Conservation (phyloP, 1,140 invertebrate species). For the Drosophila malerkotliana region DNA sequence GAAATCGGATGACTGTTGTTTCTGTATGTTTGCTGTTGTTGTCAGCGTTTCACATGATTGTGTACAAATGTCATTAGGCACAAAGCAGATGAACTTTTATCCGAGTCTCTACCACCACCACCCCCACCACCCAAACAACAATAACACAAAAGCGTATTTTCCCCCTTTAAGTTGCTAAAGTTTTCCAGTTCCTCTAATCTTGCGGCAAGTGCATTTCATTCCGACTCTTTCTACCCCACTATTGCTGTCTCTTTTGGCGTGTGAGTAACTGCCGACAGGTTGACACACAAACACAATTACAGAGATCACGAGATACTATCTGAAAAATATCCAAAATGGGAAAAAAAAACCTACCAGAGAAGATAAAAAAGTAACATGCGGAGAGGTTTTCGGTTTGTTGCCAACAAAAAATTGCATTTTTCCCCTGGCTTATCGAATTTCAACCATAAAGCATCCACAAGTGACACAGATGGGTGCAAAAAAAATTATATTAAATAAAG, state of each 20-base stretch:
- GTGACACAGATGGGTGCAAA: constrained; percentile 20
- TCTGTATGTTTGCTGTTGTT: constrained; percentile 11
- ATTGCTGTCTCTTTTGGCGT: constrained; percentile 27
- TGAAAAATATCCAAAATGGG: constrained; percentile 16
- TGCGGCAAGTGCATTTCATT: constrained; percentile 62
- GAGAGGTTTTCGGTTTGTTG: constrained; percentile 26
- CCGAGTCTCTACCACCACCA: neutral
- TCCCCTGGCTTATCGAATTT: constrained; percentile 31
- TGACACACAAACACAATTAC: constrained; percentile 81
- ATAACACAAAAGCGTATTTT: constrained; percentile 41
- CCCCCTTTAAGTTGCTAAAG: constrained; percentile 38
- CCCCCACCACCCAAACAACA: neutral
- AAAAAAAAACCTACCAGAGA: neutral
- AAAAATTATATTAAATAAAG: constrained; percentile 18
- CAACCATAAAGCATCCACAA: constrained; percentile 25
- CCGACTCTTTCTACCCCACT: constrained; percentile 21
- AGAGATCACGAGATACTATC: constrained; percentile 45
- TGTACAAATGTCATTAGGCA: constrained; percentile 77
- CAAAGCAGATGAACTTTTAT: constrained; percentile 47
- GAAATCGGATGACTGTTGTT: constrained; percentile 54
- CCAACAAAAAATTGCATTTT: constrained; percentile 38
- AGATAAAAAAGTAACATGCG: constrained; percentile 9
- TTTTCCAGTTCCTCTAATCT: constrained; percentile 34
- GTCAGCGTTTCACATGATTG: constrained; percentile 48
- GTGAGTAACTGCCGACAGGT: constrained; percentile 64